A percentile compares a stretch with the other conserved stretches of the same genome.
phyloP scores from a whole-genome alignment of 64 coral and sea anemone species.

The Montipora foliosa region DNA sequence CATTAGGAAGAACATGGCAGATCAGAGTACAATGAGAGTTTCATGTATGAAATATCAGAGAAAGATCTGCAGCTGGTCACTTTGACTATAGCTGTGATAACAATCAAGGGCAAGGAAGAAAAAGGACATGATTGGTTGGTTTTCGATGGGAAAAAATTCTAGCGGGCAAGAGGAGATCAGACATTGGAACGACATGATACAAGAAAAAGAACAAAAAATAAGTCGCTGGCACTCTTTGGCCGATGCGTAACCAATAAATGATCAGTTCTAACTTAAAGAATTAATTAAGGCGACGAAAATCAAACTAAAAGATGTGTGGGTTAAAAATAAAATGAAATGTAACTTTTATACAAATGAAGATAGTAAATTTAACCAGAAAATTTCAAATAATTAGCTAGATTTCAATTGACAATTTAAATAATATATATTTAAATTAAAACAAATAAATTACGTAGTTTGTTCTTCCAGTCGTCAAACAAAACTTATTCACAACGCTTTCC shows the following conservation, averaged over 20 bases:
- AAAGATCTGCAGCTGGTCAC: constrained; percentile 94
- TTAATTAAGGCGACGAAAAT: neutral
- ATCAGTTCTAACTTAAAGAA: too few relatives aligned
- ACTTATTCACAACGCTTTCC: too few relatives aligned
- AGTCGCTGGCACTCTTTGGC: constrained; percentile 95
- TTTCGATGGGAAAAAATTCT: constrained; percentile 95
- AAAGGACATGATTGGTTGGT: constrained; percentile 99
- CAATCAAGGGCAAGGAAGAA: constrained; percentile 96
- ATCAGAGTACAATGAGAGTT: constrained; percentile 99
- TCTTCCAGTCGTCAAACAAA: too few relatives aligned
- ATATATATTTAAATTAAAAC: neutral
- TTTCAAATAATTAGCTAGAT: neutral
- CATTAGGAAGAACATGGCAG: constrained; percentile 98
- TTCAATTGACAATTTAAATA: neutral
- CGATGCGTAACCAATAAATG: constrained; percentile 55
- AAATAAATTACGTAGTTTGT: too few relatives aligned
- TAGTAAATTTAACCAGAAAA: neutral
- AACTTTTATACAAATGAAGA: neutral
- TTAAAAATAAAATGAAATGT: neutral
- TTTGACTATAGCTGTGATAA: constrained; percentile 90
- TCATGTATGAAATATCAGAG: constrained; percentile 99
- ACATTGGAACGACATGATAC: constrained; percentile 99
- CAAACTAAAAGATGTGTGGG: neutral
- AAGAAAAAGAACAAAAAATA: constrained; percentile 95
- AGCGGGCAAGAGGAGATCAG: constrained; percentile 97